Percentiles rank a stretch among this genome's conserved stretches.
Evolutionary conservation across 1,140 invertebrate species (phyloP).

Genomic region (Drosophila truncata): DNA sequence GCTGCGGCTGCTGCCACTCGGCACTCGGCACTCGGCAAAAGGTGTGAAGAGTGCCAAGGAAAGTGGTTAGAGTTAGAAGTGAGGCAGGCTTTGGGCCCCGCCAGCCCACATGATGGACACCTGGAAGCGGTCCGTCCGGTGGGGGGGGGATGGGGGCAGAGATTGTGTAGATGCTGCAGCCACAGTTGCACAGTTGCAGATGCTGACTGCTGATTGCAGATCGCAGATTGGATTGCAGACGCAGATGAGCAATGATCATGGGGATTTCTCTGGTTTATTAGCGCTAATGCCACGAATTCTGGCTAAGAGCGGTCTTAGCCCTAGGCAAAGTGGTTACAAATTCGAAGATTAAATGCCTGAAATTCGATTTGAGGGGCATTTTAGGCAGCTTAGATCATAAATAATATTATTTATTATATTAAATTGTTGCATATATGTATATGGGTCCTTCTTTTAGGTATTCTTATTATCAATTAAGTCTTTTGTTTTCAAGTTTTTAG

Average conservation of each 20-base stretch:
- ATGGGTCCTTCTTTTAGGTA: no score
- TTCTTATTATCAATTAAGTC: background rate
- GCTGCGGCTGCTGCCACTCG: constrained; percentile 48
- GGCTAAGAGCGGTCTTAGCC: background rate
- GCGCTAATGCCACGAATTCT: constrained; percentile 23
- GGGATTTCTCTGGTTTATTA: constrained; percentile 37
- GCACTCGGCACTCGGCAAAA: constrained; percentile 18
- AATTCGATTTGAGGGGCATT: background rate
- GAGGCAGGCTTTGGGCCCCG: constrained; percentile 4
- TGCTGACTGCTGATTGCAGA: constrained; percentile 5
- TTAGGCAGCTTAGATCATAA: background rate
- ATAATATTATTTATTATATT: background rate
- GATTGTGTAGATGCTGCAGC: constrained; percentile 11
- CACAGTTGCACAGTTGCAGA: constrained; percentile 3
- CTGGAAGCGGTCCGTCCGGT: constrained; percentile 10
- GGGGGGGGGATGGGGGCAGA: background rate
- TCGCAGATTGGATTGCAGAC: constrained; percentile 23
- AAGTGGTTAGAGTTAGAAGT: constrained; percentile 11
- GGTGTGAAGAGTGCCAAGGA: constrained; percentile 34
- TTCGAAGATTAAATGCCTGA: background rate
- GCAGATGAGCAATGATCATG: constrained; percentile 44
- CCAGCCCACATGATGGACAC: constrained; percentile 33
- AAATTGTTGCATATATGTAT: background rate
- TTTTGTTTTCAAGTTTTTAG: background rate
- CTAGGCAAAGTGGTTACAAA: constrained; percentile 2